Base-by-base conservation (phyloP, 2,888 invertebrate species). In the Drosophila limbata region DNA sequence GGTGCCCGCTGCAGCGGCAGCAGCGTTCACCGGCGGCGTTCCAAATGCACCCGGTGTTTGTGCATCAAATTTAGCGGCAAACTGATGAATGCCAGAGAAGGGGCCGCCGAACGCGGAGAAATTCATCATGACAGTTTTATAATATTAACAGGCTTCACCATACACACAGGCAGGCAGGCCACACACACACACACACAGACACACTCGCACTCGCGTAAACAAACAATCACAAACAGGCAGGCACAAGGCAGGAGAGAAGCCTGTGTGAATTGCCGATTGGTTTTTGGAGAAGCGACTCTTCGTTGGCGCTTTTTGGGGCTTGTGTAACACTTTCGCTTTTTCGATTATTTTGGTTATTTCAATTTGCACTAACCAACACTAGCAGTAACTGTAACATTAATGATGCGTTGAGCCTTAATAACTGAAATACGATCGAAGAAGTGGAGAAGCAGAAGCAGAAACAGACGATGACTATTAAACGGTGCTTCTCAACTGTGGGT, bases 21-120 rank as follows among this genome's bases (percentile, higher is more conserved):
- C 86, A 57, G 89, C 85, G 70, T 91, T 90, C 57, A 91, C 91
- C 64, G 91, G 90, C 73, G 92, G 92, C 79, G 92, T 91, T 48
- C 91, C 88, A 76, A 92, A 92, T 60, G 92, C 92, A 60, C 92
- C 93, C 76, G 91, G 91, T 75, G 91, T 90, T 72, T 91, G 90
- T 84, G 92, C 92, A 79, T 93, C 92, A 85, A 93, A 93, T 90
- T 93, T 93, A 70, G 92, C 92, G 70, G 92, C 92, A 90, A 92
- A 92, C 79, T 92, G 93, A 88, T 92, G 92, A 72, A 92, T 92
- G 74, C 92, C 92, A 75, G 92, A 92, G 81, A 92, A 92, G 50
- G 92, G 92, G 73, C 92, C 93, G 79, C 92, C 92, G 72, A 93
- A 93, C 64, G 93, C 93, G 67, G 93, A 92, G 89, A 93, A 93